Conservation (phyloP, 2,113 vertebrate species). For the Neolamprologus longior region DNA sequence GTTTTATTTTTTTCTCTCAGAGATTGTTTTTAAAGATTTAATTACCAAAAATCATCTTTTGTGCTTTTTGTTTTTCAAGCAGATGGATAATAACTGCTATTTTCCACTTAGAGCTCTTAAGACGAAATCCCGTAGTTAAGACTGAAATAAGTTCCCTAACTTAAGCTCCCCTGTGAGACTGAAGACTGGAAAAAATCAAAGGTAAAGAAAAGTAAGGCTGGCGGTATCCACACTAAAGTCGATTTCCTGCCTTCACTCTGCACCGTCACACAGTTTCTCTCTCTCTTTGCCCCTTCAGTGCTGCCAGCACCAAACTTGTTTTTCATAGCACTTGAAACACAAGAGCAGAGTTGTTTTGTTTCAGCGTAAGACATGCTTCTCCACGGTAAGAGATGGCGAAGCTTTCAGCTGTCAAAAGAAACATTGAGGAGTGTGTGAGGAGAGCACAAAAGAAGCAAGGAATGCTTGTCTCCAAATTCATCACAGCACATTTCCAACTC, state of each 20-base stretch:
- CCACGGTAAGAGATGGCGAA: neutral
- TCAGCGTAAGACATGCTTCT: slow-evolving; percentile 3
- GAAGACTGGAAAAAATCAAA: neutral
- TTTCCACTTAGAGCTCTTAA: neutral
- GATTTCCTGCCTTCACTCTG: neutral
- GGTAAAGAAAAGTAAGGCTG: neutral
- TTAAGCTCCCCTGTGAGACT: neutral
- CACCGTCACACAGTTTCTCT: neutral
- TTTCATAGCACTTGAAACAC: neutral
- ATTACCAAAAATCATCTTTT: neutral
- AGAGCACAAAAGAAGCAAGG: neutral
- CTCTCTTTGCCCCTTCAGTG: neutral
- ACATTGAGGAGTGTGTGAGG: neutral
- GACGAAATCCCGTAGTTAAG: neutral
- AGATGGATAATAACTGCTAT: neutral
- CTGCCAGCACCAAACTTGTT: neutral
- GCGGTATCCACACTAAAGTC: neutral
- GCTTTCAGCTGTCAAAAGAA: slow-evolving; percentile 29
- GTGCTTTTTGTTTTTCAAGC: neutral
- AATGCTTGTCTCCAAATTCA: neutral
- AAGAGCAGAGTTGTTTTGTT: slow-evolving; percentile 15
- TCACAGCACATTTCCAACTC: neutral
- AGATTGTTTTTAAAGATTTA: neutral
- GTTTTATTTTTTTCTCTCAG: neutral
- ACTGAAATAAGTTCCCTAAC: neutral